Conservation (phyloP, 2,797 vertebrate species). For the Hafferia zeledoni region DNA sequence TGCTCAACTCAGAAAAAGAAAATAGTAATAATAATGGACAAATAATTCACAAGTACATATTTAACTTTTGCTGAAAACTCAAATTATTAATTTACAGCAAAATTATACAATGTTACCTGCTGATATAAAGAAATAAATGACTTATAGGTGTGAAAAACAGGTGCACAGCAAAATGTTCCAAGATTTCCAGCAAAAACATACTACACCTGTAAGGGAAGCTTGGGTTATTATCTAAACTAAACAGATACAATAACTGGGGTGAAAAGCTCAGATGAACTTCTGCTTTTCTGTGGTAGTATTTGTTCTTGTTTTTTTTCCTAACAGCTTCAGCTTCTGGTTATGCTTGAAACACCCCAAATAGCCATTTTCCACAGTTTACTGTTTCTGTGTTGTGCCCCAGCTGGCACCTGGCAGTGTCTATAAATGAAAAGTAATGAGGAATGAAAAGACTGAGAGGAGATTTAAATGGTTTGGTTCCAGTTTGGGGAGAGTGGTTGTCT, state of each 20-base stretch:
- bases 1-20: background rate
- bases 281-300: background rate
- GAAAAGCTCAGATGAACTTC: background rate
- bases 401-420: slow-evolving; percentile 5
- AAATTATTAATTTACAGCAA: background rate
- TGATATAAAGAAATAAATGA: background rate
- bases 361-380: background rate
- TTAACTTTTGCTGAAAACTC: background rate
- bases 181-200: background rate
- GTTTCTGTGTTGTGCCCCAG: slow-evolving; percentile 13
- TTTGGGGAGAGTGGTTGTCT: background rate
- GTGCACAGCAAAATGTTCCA: background rate
- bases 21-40: background rate
- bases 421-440: slow-evolving; percentile 23
- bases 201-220: background rate
- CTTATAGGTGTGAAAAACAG: background rate
- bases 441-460: background rate
- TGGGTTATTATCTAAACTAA: background rate
- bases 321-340: slow-evolving; percentile 1
- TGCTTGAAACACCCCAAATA: slow-evolving; percentile 7
- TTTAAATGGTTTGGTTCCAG: background rate
- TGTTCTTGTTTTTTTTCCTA: rapidly evolving
- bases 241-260: background rate
- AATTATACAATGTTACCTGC: background rate
- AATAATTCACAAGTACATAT: background rate